Evolutionary conservation across 2,888 invertebrate species (phyloP).

Genomic region (Diarsia dahlii): DNA sequence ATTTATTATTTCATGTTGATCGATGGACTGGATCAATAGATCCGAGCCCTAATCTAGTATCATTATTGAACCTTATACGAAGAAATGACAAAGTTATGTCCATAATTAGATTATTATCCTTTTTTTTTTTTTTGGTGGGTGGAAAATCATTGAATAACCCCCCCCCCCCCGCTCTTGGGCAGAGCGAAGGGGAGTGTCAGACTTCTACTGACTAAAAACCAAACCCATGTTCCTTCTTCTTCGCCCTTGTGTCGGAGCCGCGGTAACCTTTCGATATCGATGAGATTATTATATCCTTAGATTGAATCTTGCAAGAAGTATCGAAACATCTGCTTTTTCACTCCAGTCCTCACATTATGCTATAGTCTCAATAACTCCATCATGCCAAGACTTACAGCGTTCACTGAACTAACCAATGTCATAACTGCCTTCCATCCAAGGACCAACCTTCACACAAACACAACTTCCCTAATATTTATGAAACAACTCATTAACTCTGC

Average conservation of each 20-base stretch:
- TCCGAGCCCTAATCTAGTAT: not conserved
- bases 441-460: not conserved
- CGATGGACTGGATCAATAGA: not conserved
- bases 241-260: too few species aligned
- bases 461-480: constrained; percentile 37
- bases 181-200: too few species aligned
- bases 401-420: not conserved
- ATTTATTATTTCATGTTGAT: not conserved
- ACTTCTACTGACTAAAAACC: too few species aligned
- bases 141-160: too few species aligned
- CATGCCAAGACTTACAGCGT: not conserved
- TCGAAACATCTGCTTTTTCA: not conserved
- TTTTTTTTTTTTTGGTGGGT: too few species aligned
- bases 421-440: not conserved
- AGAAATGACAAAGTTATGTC: not conserved
- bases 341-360: not conserved
- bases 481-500: constrained; percentile 47
- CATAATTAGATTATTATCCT: too few species aligned
- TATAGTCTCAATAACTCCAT: not conserved
- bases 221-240: too few species aligned
- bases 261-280: too few species aligned
- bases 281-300: too few species aligned
- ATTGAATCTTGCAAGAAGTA: not conserved
- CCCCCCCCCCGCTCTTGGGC: too few species aligned
- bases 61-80: not conserved